A percentile compares a stretch with the other conserved stretches of the same genome.
phyloP scores from a whole-genome alignment of 2,888 invertebrate genomes.

The Nephrotoma guestfalica region DNA sequence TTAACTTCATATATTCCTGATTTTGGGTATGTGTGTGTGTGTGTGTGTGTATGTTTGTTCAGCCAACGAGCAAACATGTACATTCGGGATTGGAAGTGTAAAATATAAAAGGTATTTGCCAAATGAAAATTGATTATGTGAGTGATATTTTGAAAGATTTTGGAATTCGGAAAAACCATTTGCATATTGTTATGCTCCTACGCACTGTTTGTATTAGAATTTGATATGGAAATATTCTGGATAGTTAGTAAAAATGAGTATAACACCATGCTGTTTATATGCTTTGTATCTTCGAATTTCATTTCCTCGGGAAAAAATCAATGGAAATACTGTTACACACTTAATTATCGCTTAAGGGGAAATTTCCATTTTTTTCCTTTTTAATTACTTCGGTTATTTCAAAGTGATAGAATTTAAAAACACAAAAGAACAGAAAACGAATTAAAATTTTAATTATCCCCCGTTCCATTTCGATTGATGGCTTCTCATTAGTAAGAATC shows the following conservation, averaged over 20 bases:
- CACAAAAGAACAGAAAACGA: neutral
- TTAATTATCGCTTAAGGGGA: neutral
- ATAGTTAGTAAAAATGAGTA: neutral
- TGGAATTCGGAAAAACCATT: no score
- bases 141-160: neutral
- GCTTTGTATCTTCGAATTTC: neutral
- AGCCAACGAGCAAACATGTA: neutral
- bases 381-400: neutral
- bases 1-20: neutral
- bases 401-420: neutral
- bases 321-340: neutral
- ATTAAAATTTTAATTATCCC: neutral
- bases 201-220: neutral
- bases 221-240: neutral
- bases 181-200: no score
- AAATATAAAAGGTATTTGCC: neutral
- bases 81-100: neutral
- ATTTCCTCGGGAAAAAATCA: neutral
- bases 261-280: neutral
- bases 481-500: neutral
- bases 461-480: neutral
- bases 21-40: neutral
- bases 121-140: neutral
- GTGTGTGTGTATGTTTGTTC: neutral
- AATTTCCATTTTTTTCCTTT: neutral